Evolutionary conservation across 2,797 vertebrate species (phyloP), one percentile per base, ranked within the genome.

Genomic region (Sebastes vulpes): DNA sequence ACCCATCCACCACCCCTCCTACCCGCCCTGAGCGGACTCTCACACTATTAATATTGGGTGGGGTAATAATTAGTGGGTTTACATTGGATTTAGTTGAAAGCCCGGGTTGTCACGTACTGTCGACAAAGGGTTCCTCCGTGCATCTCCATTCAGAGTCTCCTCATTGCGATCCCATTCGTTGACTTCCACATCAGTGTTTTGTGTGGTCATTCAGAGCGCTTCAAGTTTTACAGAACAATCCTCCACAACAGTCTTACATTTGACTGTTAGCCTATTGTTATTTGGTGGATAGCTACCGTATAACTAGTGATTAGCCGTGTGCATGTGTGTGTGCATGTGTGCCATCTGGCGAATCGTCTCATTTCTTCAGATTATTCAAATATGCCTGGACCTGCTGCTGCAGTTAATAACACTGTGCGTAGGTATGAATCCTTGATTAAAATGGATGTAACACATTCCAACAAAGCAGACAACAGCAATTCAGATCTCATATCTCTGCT

Each of bases 361-460:
- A 88, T 89, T 87, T 93, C 83, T 92, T 92, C 78, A 77, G 87
- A 87, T 94, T 92, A 92, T 92, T 91, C 91, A 94, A 92, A 94
- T 93, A 91, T 90, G 93, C 83, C 88, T 83, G 85, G 88, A 91
- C 90, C 88, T 93, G 88, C 91, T 92, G 90, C 86, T 90, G 85
- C 86, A 87, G 79, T 86, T 92, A 92, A 92, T 92, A 89, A 90
- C 85, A 88, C 88, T 77, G 68, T 82, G 88, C 78, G 85, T 90
- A 93, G 89, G 92, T 92, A 93, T 87, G 82, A 90, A 89, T 90
- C 61, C 74, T 88, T 90, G 79, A 92, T 90, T 91, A 82, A 87
- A 93, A 89, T 88, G 75, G 53, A 93, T 87, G 73, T 75, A 87
- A 81, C 89, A 80, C 89, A 80, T 90, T 91, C 81, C 66, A 88